Percentiles rank a stretch among this genome's conserved stretches.
These are phyloP conservation scores for Chaetops frenatus DNA, from an alignment of 2,113 vertebrate genomes.

Conservation along the genomic window DNA sequence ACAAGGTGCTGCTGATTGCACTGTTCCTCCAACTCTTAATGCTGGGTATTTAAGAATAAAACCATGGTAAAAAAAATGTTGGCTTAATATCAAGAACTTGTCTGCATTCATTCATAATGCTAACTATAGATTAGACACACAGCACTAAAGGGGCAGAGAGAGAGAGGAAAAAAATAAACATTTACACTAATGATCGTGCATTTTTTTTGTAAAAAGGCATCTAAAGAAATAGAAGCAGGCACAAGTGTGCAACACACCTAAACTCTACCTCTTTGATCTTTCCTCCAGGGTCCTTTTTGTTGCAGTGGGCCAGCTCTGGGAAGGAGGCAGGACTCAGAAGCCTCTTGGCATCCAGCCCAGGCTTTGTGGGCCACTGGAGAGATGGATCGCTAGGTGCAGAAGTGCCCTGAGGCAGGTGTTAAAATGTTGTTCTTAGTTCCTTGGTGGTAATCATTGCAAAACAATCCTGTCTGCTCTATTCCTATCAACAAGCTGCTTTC, in stretches of 20 bases:
- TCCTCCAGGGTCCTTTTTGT: constrained; percentile 39
- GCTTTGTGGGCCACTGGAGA: constrained; percentile 73
- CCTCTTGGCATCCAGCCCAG: constrained; percentile 73
- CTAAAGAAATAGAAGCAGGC: background rate
- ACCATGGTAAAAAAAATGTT: constrained; percentile 54
- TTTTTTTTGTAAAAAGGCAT: background rate
- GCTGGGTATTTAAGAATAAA: constrained; percentile 48
- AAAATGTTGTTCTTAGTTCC: constrained; percentile 77
- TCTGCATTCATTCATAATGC: constrained; percentile 56
- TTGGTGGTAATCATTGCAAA: constrained; percentile 72
- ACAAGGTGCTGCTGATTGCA: background rate
- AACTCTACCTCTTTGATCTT: constrained; percentile 8
- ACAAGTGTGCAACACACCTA: background rate
- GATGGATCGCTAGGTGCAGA: constrained; percentile 68
- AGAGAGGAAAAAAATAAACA: background rate
- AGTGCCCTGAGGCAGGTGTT: constrained; percentile 78
- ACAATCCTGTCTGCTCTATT: constrained; percentile 71
- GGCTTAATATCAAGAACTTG: constrained; percentile 65
- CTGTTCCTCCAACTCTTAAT: constrained; percentile 22
- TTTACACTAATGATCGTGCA: background rate
- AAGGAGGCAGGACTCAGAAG: constrained; percentile 64
- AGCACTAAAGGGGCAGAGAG: constrained; percentile 8
- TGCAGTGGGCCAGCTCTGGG: constrained; percentile 55
- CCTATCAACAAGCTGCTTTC: constrained; percentile 72
- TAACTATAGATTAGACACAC: constrained; percentile 38